Base-by-base conservation (phyloP, 2,888 invertebrate genomes). In the Achlya flavicornis region DNA sequence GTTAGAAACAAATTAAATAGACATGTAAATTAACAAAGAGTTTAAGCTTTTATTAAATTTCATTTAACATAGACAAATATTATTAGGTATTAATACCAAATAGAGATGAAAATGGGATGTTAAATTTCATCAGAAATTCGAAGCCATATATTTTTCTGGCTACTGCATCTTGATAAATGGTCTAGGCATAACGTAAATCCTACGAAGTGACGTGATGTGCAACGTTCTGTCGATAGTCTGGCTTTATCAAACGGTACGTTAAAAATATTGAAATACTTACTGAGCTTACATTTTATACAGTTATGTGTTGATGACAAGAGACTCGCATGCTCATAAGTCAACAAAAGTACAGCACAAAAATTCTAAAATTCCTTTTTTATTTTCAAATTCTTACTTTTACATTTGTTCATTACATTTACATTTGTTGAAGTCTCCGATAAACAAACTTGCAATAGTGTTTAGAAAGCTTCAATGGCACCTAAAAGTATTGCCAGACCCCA, bases 401-500 rank as follows among this genome's bases (percentile, higher is more conserved):
- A 38, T 1, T 12, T 12, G 3, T 1, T 19, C n/a, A n/a, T n/a
- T n/a, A n/a, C n/a, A n/a, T n/a, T n/a, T n/a, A n/a, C n/a, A n/a
- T n/a, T n/a, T n/a, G n/a, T n/a, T n/a, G n/a, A n/a, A 53, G 16
- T 53, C 53, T 53, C 16, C 53, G 53, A 53, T 53, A 53, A 3
- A 53, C 53, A 53, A 48, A 48, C 48, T 48, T 6, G 57, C 63
- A 32, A 62, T 33, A 64, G 58, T 65, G 61, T 62, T 62, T 57
- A 61, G 66, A 72, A 67, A 69, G 68, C 63, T 67, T 60, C 69
- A 67, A 48, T 57, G 61, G 62, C 64, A 66, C 64, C 46, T 57
- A 63, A 72, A 69, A 70, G 61, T 64, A 64, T 61, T 61, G 61
- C 64, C 41, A 38, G 26, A 43, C 76, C 75, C 76, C 64, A 61